phyloP scores from a whole-genome alignment of 2,888 invertebrate genomes.

The Hypena proboscidalis region DNA sequence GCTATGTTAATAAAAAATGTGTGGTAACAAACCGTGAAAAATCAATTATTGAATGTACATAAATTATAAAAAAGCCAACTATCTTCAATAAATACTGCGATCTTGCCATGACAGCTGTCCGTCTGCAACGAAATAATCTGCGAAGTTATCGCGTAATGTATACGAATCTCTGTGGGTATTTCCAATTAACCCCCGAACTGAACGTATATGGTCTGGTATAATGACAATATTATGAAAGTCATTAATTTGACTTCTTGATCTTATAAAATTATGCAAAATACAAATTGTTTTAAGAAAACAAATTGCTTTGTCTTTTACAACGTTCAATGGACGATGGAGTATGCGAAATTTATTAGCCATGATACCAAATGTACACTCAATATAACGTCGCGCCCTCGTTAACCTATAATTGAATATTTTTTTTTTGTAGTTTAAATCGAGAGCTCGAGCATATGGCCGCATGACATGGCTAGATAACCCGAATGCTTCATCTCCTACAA shows the following conservation, averaged over 20 bases:
- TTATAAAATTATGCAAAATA: conserved; percentile 12
- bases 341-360: conserved; percentile 34
- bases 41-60: too few species aligned
- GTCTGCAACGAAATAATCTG: conserved; percentile 31
- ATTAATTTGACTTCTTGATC: conserved; percentile 20
- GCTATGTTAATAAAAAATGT: conserved; percentile 38
- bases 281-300: conserved; percentile 15
- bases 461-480: conserved; percentile 20
- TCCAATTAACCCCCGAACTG: conserved; percentile 20
- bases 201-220: conserved; percentile 31
- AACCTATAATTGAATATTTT: conserved; percentile 30
- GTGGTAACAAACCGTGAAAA: conserved; percentile 30
- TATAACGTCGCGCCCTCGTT: conserved; percentile 7
- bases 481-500: conserved; percentile 20
- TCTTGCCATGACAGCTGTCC: conserved; percentile 35
- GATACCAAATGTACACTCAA: conserved; percentile 31
- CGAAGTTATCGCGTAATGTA: conserved; percentile 31
- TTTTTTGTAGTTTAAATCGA: conserved; percentile 28
- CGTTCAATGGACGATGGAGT: conserved; percentile 33
- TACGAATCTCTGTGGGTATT: conserved; percentile 12
- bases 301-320: conserved; percentile 23
- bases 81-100: conserved; percentile 32
- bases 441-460: conserved; percentile 38
- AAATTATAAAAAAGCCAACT: conserved; percentile 28
- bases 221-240: conserved; percentile 18